Evolutionary conservation across 53 echinoderm and acorn worm species (phyloP), one percentile per base, ranked within the genome.

Genomic region (Holothuria leucospilota): DNA sequence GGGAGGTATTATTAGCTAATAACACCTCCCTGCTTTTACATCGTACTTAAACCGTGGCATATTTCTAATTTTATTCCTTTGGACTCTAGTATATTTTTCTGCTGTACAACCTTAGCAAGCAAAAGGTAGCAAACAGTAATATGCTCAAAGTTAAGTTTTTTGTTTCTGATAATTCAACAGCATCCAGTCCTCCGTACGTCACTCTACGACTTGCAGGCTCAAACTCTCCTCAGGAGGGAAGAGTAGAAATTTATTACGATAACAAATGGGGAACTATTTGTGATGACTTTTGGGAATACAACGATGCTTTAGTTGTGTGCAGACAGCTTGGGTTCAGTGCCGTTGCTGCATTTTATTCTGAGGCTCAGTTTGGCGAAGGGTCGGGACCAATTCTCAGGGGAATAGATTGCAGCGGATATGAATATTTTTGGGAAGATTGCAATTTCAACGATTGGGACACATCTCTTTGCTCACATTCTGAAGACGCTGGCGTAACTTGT

Each of bases 201-300:
- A 34, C 34, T 34, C 34, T 34, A n/a, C 71, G 71, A n/a, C 71
- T 70, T 16, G 14, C 38, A 20, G 71, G 71, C 30, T 38, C 39
- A 15, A 9, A 38, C 9, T 9, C 39, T 21, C 39, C 71, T 25
- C 71, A 70, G 21, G 71, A 70, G 20, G 71, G 71, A 70, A 70
- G 71, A 70, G 71, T 70, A n/a, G 71, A 70, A 70, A 70, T 70
- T 34, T 70, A 70, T 27, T 70, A 34, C 38, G 71, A 34, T 13
- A 70, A 70, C 41, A 41, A 29, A 70, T 70, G 71, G 71, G 71
- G 71, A 13, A 70, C 71, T 20, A 29, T 70, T 34, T 70, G 71
- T 70, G 71, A 70, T 21, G 20, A n/a, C 7, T 41, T 39, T 21
- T 70, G 71, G 71, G 71, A 70, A 15, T 29, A 39, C 30, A 4